Evolutionary conservation across 2,888 invertebrate genomes (phyloP).

Genomic region (Drosophila picticornis): DNA sequence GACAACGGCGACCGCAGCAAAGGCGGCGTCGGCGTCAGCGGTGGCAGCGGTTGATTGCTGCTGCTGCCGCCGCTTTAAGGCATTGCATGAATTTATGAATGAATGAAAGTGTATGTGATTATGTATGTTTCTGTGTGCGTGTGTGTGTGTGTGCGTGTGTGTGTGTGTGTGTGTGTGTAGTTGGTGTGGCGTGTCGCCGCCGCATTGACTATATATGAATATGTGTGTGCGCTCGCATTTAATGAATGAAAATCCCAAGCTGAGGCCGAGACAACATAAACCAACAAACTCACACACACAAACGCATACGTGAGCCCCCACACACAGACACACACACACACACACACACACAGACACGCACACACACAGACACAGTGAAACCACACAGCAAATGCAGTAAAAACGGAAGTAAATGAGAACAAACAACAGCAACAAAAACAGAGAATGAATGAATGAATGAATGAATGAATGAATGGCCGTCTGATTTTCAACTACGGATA

Average conservation of each 20-base stretch:
- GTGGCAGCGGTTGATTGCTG: conserved; percentile 9
- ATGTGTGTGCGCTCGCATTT: conserved; percentile 62
- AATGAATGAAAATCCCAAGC: conserved; percentile 78
- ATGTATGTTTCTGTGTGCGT: conserved; percentile 30
- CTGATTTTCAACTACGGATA: conserved; percentile 76
- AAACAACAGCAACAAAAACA: conserved; percentile 21
- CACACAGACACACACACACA: conserved; percentile 1
- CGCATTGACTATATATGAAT: conserved; percentile 13
- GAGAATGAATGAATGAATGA: conserved; percentile 36
- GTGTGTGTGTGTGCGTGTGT: conserved; percentile 20
- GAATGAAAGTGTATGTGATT: conserved; percentile 63
- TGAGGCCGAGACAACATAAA: conserved; percentile 59
- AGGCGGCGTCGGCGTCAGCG: conserved; percentile 9
- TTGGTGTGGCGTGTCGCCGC: conserved; percentile 46
- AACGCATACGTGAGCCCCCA: conserved; percentile 22
- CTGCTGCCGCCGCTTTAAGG: conserved; percentile 25
- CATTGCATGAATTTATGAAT: conserved; percentile 77
- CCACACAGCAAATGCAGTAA: conserved; percentile 65
- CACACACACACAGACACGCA: conserved; percentile 27
- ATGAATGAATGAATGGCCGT: conserved; percentile 67
- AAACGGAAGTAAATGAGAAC: conserved; percentile 75
- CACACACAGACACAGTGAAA: conserved; percentile 16
- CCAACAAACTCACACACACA: conserved; percentile 30
- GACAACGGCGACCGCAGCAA: conserved; percentile 36
- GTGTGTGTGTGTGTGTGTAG: conserved; percentile 35